Conservation (phyloP, 2,888 invertebrate genomes). For the Muschampia plurimacula region DNA sequence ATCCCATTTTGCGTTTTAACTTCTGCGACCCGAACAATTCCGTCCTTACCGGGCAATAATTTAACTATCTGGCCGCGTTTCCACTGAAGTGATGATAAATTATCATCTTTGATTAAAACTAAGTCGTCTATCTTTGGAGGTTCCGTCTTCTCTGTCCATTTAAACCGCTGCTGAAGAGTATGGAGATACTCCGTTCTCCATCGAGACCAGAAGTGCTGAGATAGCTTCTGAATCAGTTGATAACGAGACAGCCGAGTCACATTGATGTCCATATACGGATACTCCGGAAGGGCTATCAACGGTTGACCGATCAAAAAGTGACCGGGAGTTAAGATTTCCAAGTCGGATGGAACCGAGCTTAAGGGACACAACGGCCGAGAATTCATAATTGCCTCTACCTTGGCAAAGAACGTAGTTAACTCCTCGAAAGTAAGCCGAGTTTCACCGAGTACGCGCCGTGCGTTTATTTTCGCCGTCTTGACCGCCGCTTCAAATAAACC, state of each 20-base stretch:
- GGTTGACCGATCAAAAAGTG: slow-evolving; percentile 14
- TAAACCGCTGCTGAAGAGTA: too few species aligned
- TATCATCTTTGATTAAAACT: too few species aligned
- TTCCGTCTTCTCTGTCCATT: too few species aligned
- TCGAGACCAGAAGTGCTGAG: background rate
- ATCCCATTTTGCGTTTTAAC: too few species aligned
- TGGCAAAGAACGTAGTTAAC: background rate
- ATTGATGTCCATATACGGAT: background rate
- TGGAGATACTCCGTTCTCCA: too few species aligned
- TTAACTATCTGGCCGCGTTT: too few species aligned
- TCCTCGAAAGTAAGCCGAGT: slow-evolving; percentile 10
- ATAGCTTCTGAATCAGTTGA: background rate
- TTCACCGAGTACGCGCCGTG: slow-evolving; percentile 14
- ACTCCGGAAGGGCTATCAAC: background rate
- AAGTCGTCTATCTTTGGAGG: too few species aligned
- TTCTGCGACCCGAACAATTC: too few species aligned
- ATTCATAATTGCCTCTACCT: slow-evolving; percentile 12
- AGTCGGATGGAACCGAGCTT: background rate
- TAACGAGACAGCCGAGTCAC: background rate
- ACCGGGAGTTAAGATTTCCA: slow-evolving; percentile 5
- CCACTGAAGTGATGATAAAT: too few species aligned
- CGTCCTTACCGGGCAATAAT: too few species aligned
- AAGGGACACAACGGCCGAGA: background rate
- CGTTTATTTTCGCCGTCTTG: slow-evolving; percentile 27
- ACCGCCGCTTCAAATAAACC: slow-evolving; percentile 40